Percentiles rank a stretch among this genome's conserved stretches.
These are phyloP conservation scores for Cephus cinctus DNA, from an alignment of 1,140 invertebrate genomes.

Conservation along the genomic window DNA sequence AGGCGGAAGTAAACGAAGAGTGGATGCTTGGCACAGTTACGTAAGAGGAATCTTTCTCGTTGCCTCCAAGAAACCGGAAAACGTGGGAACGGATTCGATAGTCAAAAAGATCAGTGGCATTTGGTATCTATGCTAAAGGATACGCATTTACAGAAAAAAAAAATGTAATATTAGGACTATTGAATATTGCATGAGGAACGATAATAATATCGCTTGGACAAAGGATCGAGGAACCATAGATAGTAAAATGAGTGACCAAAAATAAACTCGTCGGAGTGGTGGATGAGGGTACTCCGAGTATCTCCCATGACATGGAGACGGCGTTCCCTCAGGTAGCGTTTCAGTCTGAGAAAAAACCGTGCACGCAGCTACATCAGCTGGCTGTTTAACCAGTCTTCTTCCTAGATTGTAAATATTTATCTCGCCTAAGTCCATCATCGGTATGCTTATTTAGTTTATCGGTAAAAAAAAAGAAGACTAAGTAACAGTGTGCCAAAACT, in stretches of 20 bases:
- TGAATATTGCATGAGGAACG: constrained; percentile 34
- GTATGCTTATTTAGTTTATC: constrained; percentile 3
- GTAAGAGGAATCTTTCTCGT: no score
- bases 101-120: no score
- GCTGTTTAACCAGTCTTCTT: background rate
- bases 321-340: constrained; percentile 1
- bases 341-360: constrained; percentile 20
- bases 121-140: no score
- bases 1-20: no score
- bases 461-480: background rate
- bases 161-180: no score
- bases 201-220: constrained; percentile 21
- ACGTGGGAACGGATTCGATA: no score
- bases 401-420: constrained; percentile 10
- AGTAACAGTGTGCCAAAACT: background rate
- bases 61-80: no score
- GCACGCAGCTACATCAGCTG: background rate
- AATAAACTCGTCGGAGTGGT: constrained; percentile 24
- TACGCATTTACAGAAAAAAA: no score
- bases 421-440: constrained; percentile 7
- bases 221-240: constrained; percentile 18
- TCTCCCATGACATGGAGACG: constrained; percentile 1
- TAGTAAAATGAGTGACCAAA: constrained; percentile 22
- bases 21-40: no score
- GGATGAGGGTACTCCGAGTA: no score